Percentiles rank a stretch among this genome's conserved stretches.
phyloP scores from a whole-genome alignment of 2,888 invertebrate genomes.

The Spilarctia lutea region DNA sequence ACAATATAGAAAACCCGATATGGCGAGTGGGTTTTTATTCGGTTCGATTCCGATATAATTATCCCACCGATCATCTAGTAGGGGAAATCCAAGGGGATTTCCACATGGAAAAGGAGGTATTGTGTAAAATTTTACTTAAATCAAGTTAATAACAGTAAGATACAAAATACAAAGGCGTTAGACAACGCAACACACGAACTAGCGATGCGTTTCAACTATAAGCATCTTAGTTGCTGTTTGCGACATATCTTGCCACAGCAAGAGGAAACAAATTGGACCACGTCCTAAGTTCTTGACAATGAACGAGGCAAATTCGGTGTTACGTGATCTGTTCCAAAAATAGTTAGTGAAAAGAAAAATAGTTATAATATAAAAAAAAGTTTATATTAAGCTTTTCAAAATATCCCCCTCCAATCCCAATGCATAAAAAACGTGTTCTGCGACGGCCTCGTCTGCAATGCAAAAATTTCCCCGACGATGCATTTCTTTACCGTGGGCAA shows the following conservation, averaged over 20 bases:
- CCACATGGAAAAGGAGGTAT: neutral
- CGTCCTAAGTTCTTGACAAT: neutral
- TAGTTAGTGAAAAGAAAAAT: too few species aligned
- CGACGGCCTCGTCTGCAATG: too few species aligned
- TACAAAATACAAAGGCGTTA: neutral
- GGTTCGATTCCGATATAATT: too few species aligned
- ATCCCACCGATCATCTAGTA: too few species aligned
- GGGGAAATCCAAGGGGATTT: too few species aligned
- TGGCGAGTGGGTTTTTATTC: neutral
- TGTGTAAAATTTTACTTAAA: neutral
- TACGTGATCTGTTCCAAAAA: too few species aligned
- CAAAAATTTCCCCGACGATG: too few species aligned
- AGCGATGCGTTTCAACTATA: neutral
- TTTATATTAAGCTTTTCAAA: too few species aligned
- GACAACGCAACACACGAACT: slow-evolving; percentile 4
- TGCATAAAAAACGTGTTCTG: too few species aligned
- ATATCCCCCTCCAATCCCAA: too few species aligned
- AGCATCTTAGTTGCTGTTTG: slow-evolving; percentile 1
- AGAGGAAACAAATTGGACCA: neutral
- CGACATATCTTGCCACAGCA: slow-evolving; percentile 7
- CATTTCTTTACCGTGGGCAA: too few species aligned
- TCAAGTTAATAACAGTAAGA: neutral
- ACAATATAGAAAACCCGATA: neutral
- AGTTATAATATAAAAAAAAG: too few species aligned
- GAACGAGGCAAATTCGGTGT: neutral